Base-by-base conservation (phyloP, 2,797 vertebrate species). In the Sebastes diploproa region DNA sequence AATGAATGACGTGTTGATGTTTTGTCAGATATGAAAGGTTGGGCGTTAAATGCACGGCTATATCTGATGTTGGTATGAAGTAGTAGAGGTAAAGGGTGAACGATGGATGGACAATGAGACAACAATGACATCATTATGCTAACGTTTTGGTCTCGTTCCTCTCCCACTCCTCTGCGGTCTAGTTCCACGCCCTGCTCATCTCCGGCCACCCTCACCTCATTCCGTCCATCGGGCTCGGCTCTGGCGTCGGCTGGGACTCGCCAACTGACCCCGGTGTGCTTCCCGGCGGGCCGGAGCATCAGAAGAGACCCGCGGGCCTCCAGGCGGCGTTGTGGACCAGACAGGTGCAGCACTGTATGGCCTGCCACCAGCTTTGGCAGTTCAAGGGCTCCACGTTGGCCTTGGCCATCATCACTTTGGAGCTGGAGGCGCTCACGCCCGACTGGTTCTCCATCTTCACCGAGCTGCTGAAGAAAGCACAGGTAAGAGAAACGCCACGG, bases 351-450 rank as follows among this genome's bases (percentile, higher is more conserved):
- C 98, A 99, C 94, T 99, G 98, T 85, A 99, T 97, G 96, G 98
- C 97, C 27, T 98, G 97, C 98, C 98, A 99, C 98, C 98, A 99
- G 84, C 97, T 98, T 46, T 94, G 97, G 97, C 98, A 99, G 97
- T 97, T 98, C 91, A 99, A 95, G 88, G 98, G 98, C 92, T 99
- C 98, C 96, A 99, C 97, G 64, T 73, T 99, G 94, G 98, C 94
- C 89, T 98, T 99, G 95, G 98, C 97, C 95, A 99, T 99, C 97
- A 99, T 98, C 96, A 98, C 97, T 92, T 98, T 99, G 92, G 98
- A 98, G 96, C 63, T 98, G 96, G 98, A 98, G 94, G 97, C 92
- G 90, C 94, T 97, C 82, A 95, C 92, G 23, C 94, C 97, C 12
- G 97, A 96, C 52, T 97, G 97, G 95, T 95, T 97, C 95, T 91